Evolutionary conservation across 2,797 vertebrate genomes (phyloP), one percentile per base, ranked within the genome.

Genomic region (Galago senegalensis): DNA sequence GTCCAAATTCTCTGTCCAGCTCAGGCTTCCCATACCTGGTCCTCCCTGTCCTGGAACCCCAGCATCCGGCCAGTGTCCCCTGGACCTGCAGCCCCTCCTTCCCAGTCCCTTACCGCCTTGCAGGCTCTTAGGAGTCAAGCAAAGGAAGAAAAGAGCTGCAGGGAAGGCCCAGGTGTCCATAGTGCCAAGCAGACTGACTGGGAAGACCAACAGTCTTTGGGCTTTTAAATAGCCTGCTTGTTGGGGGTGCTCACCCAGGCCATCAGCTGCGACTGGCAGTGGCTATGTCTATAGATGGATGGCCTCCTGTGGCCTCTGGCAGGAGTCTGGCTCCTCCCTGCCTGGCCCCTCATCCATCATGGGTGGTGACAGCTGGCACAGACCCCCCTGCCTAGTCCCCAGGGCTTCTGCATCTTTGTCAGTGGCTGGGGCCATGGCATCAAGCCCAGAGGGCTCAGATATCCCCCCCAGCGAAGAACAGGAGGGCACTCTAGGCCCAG

Each of bases 71-170:
- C 43, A n/a, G 5, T 23, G 34, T 14, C 76, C 18, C 49, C 70
- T 4, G n/a, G 11, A 76, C 40, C 40, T 25, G 14, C 34, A 61
- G 10, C 25, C 53, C 18, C 2, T 2, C 40, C 11, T 70, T 7
- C 34, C 67, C 63, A 5, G 25, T 23, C 7, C 65, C 95, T 94
- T 86, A 97, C 97, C 89, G 0, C 97, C 97, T 80, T 98, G 97
- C 20, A 94, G 87, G 73, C 86, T 97, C 53, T 92, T 91, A 2
- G 94, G 73, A 81, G 81, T 91, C 96, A 97, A 67, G 84, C 94
- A 89, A 43, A 97, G 92, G 56, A 98, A 83, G 29, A 97, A 37
- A 16, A 96, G 87, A 20, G 88, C 83, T 0, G 17, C 0, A 3
- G 61, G 56, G 72, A 92, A 75, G 88, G 65, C 56, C 76, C 85